A percentile compares a stretch with the other conserved stretches of the same genome.
Conservation (phyloP, 2,888 invertebrate genomes). For the Acholoe squamosa region DNA sequence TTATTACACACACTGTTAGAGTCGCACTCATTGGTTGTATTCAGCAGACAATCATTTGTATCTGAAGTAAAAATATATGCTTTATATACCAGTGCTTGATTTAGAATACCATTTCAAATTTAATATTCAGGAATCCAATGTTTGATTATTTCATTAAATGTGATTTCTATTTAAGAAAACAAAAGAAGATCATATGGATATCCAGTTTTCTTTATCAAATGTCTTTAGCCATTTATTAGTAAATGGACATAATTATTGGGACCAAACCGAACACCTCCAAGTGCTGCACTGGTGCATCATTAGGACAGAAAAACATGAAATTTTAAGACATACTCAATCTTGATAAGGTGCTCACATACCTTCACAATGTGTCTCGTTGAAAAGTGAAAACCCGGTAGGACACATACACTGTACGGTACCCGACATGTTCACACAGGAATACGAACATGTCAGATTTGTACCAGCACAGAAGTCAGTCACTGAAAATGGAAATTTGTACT, state of each 20-base stretch:
- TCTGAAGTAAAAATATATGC: constrained; percentile 32
- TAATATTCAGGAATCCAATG: too few relatives aligned
- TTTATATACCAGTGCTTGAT: too few relatives aligned
- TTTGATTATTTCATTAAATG: too few relatives aligned
- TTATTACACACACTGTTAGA: not conserved
- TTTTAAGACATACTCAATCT: not conserved
- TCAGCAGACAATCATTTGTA: constrained; percentile 4
- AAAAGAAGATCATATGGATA: too few relatives aligned
- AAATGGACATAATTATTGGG: too few relatives aligned
- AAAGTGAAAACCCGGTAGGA: not conserved
- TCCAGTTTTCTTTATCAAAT: too few relatives aligned
- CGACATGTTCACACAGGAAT: not conserved
- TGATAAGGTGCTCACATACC: constrained; percentile 13
- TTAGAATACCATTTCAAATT: too few relatives aligned
- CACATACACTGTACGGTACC: not conserved
- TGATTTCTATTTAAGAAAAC: too few relatives aligned
- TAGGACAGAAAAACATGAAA: too few relatives aligned
- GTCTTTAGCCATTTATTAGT: too few relatives aligned
- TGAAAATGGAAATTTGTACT: not conserved
- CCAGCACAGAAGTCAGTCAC: not conserved
- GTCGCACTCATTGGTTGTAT: not conserved
- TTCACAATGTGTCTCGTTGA: not conserved
- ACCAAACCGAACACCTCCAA: too few relatives aligned
- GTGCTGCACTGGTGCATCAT: too few relatives aligned
- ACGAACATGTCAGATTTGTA: not conserved